Base-by-base conservation (phyloP, 2,113 vertebrate species). In the Chlamydotis undulata region DNA sequence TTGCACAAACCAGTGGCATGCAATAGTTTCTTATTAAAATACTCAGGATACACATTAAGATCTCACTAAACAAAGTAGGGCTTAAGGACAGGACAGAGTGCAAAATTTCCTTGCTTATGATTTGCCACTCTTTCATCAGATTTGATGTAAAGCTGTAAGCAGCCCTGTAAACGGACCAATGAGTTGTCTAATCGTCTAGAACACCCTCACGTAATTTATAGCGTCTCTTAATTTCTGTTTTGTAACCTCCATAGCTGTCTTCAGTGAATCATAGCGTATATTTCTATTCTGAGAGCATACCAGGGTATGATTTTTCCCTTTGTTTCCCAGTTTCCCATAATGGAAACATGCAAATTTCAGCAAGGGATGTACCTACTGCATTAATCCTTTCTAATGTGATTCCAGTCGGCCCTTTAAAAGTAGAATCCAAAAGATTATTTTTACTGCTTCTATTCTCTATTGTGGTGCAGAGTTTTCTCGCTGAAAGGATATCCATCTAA, bases 1-100 rank as follows among this genome's bases (percentile, higher is more conserved):
- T 97, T 97, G 90, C 96, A 97, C 84, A 93, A 91, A 81, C 56
- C 61, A 29, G 61, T 90, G 77, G 80, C 88, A 96, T 88, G 85
- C 69, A 60, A 59, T 67, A 82, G 76, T 53, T 90, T 91, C 89
- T 91, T 92, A 95, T 87, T 87, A 94, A 95, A 96, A 96, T 64
- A 81, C 52, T 83, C 83, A 60, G 65, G 75, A 77, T 70, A 73
- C 1, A 2, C 55, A 53, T 77, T 69, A 82, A 68, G 77, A 35
- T 83, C 77, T 50, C 61, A 63, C 77, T 91, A 81, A 92, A 70
- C 19, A 47, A 87, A 91, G 84, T 28, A 59, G 1, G 1, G 65
- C 52, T 92, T 82, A 73, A 88, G 74, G 79, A 89, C n/a, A 41
- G 33, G 26, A 89, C 61, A 29, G 76, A 55, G 74, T 19, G 65